phyloP scores from a whole-genome alignment of 2,113 vertebrate species.

The Anthoscopus minutus region DNA sequence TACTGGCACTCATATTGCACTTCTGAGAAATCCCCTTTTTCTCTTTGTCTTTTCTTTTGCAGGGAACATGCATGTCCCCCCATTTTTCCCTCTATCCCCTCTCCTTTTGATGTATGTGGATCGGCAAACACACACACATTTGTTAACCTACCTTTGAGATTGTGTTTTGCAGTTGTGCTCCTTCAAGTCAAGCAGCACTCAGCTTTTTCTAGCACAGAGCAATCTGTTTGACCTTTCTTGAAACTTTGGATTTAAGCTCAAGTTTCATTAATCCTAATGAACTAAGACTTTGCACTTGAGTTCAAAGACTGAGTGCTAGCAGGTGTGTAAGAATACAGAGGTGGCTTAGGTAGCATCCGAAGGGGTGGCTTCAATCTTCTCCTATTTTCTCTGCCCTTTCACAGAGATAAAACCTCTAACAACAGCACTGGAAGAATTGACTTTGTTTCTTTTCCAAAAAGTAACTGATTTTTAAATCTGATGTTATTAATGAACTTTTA shows the following conservation, averaged over 20 bases:
- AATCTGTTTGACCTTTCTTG: not conserved
- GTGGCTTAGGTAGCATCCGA: not conserved
- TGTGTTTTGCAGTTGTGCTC: not conserved
- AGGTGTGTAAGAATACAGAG: not conserved
- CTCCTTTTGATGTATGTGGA: not conserved
- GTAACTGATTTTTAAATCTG: not conserved
- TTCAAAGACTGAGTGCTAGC: not conserved
- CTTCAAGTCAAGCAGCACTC: not conserved
- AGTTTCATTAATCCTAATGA: not conserved
- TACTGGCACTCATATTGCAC: not conserved
- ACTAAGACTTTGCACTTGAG: not conserved
- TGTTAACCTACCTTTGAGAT: not conserved
- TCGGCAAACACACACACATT: rapidly evolving
- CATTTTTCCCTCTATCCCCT: not conserved
- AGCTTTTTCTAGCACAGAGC: not conserved
- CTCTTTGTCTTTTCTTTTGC: not conserved
- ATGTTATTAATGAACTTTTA: not conserved
- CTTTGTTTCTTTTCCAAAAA: not conserved
- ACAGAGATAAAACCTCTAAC: not conserved
- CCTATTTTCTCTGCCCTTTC: not conserved
- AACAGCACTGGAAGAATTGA: not conserved
- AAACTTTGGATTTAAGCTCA: not conserved
- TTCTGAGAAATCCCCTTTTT: constrained; percentile 2
- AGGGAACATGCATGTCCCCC: not conserved
- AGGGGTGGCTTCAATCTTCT: not conserved